Percentiles rank a stretch among this genome's conserved stretches.
Evolutionary conservation across 2,888 invertebrate genomes (phyloP).

Genomic region (Caenorhabditis drosophilae): DNA sequence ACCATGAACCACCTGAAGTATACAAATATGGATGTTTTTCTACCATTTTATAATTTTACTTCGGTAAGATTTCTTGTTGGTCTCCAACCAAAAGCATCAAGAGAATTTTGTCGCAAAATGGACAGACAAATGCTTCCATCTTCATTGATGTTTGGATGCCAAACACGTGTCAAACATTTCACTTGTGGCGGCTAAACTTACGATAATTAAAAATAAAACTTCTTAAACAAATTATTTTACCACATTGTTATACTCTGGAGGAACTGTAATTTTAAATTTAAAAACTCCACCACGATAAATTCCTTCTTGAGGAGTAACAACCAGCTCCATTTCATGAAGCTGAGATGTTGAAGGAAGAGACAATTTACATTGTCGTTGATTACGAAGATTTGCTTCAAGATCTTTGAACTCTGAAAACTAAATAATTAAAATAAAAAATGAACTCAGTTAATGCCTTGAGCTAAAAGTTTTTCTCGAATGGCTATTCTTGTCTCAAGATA

Average conservation of each 20-base stretch:
- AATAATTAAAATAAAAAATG: not conserved
- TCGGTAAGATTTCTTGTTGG: conserved; percentile 52
- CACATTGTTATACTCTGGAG: conserved; percentile 94
- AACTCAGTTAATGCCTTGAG: conserved; percentile 50
- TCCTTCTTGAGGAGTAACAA: conserved; percentile 81
- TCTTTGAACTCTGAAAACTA: conserved; percentile 76
- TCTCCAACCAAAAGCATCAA: conserved; percentile 79
- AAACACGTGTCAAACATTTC: conserved; percentile 86
- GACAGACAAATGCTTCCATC: conserved; percentile 91
- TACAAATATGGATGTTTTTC: conserved; percentile 1
- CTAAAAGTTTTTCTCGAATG: conserved; percentile 63
- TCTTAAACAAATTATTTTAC: conserved; percentile 71
- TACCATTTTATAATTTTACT: not conserved
- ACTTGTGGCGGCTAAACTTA: conserved; percentile 80
- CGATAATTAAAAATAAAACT: not conserved
- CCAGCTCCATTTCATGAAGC: conserved; percentile 81
- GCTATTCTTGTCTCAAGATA: conserved; percentile 61
- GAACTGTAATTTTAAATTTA: conserved; percentile 83
- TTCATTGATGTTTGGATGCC: conserved; percentile 95
- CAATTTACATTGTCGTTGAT: conserved; percentile 82
- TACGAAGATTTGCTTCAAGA: conserved; percentile 76
- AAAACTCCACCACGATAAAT: conserved; percentile 87
- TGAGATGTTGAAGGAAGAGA: conserved; percentile 83
- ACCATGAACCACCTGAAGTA: conserved; percentile 78
- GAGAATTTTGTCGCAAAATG: conserved; percentile 84